These are phyloP conservation scores for Heliconius hewitsoni DNA, from an alignment of 1,140 invertebrate genomes.

Conservation along the genomic window DNA sequence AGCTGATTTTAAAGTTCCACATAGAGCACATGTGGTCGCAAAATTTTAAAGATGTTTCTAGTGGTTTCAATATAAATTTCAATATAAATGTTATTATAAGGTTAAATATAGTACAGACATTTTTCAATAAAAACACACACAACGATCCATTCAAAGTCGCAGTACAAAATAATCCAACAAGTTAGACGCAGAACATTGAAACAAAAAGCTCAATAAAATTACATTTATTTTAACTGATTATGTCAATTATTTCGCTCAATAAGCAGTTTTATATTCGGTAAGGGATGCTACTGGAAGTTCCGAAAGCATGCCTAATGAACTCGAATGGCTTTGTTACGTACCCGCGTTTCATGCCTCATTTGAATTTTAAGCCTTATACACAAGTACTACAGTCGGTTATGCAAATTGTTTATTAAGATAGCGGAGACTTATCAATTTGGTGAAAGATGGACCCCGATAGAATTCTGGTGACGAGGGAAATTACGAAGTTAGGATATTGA, in stretches of 20 bases:
- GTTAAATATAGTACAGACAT: too few species aligned
- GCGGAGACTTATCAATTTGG: constrained; percentile 29
- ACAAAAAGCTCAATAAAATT: constrained; percentile 13
- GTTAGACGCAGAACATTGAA: background rate
- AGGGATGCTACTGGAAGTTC: constrained; percentile 23
- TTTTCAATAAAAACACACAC: too few species aligned
- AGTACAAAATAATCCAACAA: background rate
- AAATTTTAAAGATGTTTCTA: too few species aligned
- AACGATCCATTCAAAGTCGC: background rate
- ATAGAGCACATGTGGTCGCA: too few species aligned
- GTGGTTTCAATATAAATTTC: too few species aligned
- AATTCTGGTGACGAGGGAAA: constrained; percentile 10
- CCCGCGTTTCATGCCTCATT: constrained; percentile 1
- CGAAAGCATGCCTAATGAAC: constrained; percentile 41
- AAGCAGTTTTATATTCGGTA: constrained; percentile 40
- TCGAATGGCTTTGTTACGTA: constrained; percentile 36
- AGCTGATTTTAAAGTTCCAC: too few species aligned
- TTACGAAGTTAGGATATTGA: background rate
- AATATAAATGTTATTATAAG: too few species aligned
- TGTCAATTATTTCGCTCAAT: constrained; percentile 38
- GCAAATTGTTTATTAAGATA: constrained; percentile 8
- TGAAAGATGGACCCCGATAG: constrained; percentile 17
- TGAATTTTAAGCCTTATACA: constrained; percentile 30
- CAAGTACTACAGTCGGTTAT: constrained; percentile 28
- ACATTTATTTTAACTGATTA: constrained; percentile 30